Base-by-base conservation (phyloP, 2,888 invertebrate species). In the Odontocolon sp. region DNA sequence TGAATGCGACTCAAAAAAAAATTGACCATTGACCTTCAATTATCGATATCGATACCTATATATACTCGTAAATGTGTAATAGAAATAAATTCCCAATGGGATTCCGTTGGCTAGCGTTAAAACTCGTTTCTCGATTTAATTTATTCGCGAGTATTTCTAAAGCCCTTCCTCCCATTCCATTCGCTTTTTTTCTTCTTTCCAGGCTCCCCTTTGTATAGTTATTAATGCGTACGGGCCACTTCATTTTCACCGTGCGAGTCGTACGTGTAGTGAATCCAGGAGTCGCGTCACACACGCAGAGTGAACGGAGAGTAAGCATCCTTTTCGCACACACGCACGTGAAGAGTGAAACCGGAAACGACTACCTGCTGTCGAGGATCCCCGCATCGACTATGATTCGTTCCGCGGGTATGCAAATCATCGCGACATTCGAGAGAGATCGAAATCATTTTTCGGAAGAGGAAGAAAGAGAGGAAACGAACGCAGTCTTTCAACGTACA, bases 191-290 rank as follows among this genome's bases (percentile, higher is more conserved):
- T 64, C 47, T 56, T 50, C 50, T 59, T 38, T 69, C 38, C 61
- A 63, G 42, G 45, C 63, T 57, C 54, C 84, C 86, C 80, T 85
- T 87, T 87, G 86, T 88, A 79, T 80, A 85, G 85, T 86, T 88
- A 89, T 89, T 88, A 88, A 88, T 86, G 86, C 86, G 86, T 82
- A 81, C 77, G 84, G 84, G 86, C 87, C 87, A 88, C 88, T 88
- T 88, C 88, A 88, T 88, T 88, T 88, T 87, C 86, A 82, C 84
- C 80, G 80, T 81, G 75, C 81, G 70, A 82, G 71, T 74, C 59
- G 69, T 80, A 77, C 77, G 47, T 26, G 57, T 16, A n/a, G 31
- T 11, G 16, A 6, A 16, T 2, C 28, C 21, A 28, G 4, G 4
- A 61, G 47, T 18, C 6, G 14, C 57, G 47, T 68, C 68, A 26